Conservation (phyloP, 2,113 vertebrate species). For the Polyodon spathula region DNA sequence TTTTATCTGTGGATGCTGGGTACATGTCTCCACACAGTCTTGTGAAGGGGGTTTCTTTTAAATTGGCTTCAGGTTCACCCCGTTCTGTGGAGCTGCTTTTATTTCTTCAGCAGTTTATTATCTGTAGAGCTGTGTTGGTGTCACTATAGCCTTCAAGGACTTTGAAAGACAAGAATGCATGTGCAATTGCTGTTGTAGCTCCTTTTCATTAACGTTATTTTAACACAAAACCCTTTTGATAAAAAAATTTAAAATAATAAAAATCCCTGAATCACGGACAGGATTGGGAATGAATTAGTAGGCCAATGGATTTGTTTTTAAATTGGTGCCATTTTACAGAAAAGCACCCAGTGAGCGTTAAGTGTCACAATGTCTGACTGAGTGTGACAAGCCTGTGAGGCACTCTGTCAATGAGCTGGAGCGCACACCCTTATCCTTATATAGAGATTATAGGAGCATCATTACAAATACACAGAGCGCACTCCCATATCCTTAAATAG, state of each 20-base stretch:
- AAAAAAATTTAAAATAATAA: too few relatives aligned
- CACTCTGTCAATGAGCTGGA: too few relatives aligned
- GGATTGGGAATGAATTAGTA: too few relatives aligned
- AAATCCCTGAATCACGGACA: too few relatives aligned
- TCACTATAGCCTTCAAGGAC: conserved; percentile 32
- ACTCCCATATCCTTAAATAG: too few relatives aligned
- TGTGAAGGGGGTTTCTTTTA: conserved; percentile 22
- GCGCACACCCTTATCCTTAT: too few relatives aligned
- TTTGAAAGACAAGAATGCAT: conserved; percentile 30
- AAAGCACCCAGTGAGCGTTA: too few relatives aligned
- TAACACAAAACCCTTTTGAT: conserved; percentile 1
- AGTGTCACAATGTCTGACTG: too few relatives aligned
- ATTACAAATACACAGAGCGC: too few relatives aligned
- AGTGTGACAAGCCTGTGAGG: too few relatives aligned
- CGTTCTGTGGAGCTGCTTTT: conserved; percentile 42
- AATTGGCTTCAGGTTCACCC: conserved; percentile 32
- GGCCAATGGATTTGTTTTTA: conserved; percentile 28
- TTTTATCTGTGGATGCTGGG: conserved; percentile 39
- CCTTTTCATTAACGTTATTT: conserved; percentile 13
- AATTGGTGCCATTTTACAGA: too few relatives aligned
- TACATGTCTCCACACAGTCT: conserved; percentile 49
- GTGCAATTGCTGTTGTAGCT: conserved; percentile 40
- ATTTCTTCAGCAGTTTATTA: conserved; percentile 15
- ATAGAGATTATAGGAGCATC: too few relatives aligned
- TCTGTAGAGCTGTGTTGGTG: conserved; percentile 32